Evolutionary conservation across 1,140 invertebrate genomes (phyloP).

Genomic region (Drosophila azteca): DNA sequence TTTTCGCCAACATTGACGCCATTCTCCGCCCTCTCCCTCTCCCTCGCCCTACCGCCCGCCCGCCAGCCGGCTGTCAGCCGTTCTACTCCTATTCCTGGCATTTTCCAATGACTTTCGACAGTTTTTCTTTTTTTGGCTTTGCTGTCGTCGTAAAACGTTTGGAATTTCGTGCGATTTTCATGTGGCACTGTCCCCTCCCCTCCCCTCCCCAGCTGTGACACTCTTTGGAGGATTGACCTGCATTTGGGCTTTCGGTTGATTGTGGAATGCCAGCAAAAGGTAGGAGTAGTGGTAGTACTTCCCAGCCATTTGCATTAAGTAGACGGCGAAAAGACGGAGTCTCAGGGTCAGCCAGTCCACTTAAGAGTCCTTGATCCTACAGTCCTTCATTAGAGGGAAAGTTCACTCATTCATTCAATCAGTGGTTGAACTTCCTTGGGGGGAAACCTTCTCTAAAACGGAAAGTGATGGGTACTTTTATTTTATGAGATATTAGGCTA

Average conservation of each 20-base stretch:
- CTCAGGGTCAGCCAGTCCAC: not conserved
- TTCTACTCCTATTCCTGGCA: constrained; percentile 10
- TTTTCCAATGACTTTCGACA: constrained; percentile 41
- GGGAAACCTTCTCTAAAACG: too few relatives aligned
- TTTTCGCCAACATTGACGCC: constrained; percentile 55
- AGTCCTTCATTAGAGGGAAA: too few relatives aligned
- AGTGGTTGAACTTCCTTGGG: not conserved
- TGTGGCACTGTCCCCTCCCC: not conserved
- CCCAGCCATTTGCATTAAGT: constrained; percentile 49
- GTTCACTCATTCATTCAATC: not conserved
- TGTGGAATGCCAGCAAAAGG: constrained; percentile 21
- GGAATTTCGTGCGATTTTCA: constrained; percentile 64
- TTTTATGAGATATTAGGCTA: too few relatives aligned
- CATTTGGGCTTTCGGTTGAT: constrained; percentile 43
- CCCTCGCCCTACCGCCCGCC: too few relatives aligned
- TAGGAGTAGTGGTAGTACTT: constrained; percentile 25
- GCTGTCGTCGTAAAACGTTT: constrained; percentile 54
- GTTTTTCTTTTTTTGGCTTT: constrained; percentile 22
- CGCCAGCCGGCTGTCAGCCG: too few relatives aligned
- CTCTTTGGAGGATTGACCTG: constrained; percentile 56
- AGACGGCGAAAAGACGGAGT: constrained; percentile 16
- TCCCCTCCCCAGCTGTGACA: not conserved
- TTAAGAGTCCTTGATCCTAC: too few relatives aligned
- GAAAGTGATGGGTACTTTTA: too few relatives aligned
- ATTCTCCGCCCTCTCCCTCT: not conserved